phyloP scores from a whole-genome alignment of 2,113 vertebrate species.

The Tragelaphus imberbis region DNA sequence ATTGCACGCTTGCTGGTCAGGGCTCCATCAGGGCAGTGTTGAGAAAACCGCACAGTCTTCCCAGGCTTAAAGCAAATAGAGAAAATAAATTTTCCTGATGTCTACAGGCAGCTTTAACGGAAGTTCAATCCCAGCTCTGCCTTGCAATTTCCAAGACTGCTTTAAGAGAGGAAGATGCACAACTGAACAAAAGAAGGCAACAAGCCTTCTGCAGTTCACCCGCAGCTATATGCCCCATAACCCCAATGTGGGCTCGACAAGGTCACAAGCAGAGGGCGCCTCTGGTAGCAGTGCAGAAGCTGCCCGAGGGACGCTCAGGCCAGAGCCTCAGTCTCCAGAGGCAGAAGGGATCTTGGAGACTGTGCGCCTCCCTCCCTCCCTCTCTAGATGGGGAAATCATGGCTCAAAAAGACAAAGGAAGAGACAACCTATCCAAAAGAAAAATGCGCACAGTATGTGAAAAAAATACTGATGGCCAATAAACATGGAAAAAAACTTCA shows the following conservation, averaged over 20 bases:
- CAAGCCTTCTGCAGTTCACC: neutral
- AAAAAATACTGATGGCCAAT: neutral
- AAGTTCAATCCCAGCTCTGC: conserved; percentile 62
- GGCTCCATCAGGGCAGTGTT: conserved; percentile 82
- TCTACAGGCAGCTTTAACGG: conserved; percentile 75
- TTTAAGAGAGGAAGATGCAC: neutral
- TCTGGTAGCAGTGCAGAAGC: neutral
- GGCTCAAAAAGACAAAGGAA: neutral
- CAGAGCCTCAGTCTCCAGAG: neutral
- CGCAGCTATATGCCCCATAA: neutral
- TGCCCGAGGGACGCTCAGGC: neutral
- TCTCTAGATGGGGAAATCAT: neutral
- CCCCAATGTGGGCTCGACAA: neutral
- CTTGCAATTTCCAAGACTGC: conserved; percentile 29
- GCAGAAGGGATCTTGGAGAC: neutral
- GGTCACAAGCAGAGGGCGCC: neutral
- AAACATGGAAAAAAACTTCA: neutral
- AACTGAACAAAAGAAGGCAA: conserved; percentile 48
- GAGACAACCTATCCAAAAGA: neutral
- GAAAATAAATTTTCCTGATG: conserved; percentile 79
- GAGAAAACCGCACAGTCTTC: conserved; percentile 74
- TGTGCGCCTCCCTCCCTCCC: neutral
- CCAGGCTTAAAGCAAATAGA: conserved; percentile 80
- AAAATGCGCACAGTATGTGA: neutral
- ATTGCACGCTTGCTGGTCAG: conserved; percentile 84